Percentiles rank a stretch among this genome's conserved stretches.
Conservation (phyloP, 2,797 vertebrate genomes). For the Gambelia wislizenii region DNA sequence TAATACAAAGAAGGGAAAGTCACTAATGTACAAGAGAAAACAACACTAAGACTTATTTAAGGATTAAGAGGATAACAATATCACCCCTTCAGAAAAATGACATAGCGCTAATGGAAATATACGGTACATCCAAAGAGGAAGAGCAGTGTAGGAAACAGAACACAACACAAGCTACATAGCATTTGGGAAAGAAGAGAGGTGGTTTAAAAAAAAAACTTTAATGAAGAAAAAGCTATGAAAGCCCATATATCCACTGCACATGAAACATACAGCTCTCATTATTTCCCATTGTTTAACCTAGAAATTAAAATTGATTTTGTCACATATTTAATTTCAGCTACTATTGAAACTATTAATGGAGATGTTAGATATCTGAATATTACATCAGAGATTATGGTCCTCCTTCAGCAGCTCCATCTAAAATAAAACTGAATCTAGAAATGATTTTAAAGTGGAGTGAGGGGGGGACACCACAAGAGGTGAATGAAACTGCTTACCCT, state of each 20-base stretch:
- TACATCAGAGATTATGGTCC: not conserved
- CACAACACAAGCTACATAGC: not conserved
- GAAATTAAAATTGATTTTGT: constrained; percentile 33
- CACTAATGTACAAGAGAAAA: not conserved
- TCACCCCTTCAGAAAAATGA: constrained; percentile 9
- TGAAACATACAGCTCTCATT: not conserved
- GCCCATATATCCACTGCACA: not conserved
- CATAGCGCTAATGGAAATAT: not conserved
- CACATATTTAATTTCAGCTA: constrained; percentile 13
- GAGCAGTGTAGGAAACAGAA: not conserved
- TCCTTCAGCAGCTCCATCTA: constrained; percentile 43
- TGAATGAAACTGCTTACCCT: constrained; percentile 79
- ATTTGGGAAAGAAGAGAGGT: not conserved
- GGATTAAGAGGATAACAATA: not conserved
- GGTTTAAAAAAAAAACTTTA: constrained; percentile 12
- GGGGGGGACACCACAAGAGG: constrained; percentile 58
- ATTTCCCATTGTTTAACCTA: constrained; percentile 18
- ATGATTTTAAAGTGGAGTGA: constrained; percentile 48
- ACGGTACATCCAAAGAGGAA: not conserved
- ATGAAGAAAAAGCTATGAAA: not conserved
- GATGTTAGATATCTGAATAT: constrained; percentile 5
- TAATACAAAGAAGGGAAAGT: not conserved
- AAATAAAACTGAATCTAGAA: constrained; percentile 49
- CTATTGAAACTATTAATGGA: constrained; percentile 16
- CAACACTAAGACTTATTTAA: not conserved